phyloP scores from a whole-genome alignment of 2,113 vertebrate genomes.

The Trinectes maculatus region DNA sequence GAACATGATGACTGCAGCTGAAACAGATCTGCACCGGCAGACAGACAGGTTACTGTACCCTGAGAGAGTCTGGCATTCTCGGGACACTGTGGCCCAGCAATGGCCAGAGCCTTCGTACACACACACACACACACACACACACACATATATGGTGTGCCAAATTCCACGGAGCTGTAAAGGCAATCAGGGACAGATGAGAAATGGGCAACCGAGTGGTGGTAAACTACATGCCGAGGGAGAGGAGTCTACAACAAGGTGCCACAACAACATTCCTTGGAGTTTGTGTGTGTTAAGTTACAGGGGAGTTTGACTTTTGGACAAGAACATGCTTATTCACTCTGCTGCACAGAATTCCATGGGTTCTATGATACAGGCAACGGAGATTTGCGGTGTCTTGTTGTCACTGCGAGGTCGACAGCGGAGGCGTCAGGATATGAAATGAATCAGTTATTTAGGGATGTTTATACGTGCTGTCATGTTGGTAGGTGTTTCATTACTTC shows the following conservation, averaged over 20 bases:
- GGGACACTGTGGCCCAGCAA: conserved; percentile 50
- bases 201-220: conserved; percentile 45
- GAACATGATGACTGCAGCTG: conserved; percentile 57
- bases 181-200: conserved; percentile 70
- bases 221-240: conserved; percentile 18
- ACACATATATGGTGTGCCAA: conserved; percentile 54
- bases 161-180: conserved; percentile 67
- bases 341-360: neutral
- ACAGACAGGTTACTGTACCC: conserved; percentile 71
- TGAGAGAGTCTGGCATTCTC: conserved; percentile 66
- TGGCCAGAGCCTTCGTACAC: conserved; percentile 60
- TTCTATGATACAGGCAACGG: no score
- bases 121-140: conserved; percentile 53
- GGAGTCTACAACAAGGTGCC: conserved; percentile 35
- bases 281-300: conserved; percentile 6
- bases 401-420: neutral
- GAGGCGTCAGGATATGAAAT: no score
- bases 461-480: neutral
- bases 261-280: conserved; percentile 10
- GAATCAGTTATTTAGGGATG: no score
- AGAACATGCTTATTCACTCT: neutral
- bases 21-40: conserved; percentile 72
- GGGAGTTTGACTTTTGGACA: neutral
- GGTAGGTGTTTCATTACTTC: neutral
- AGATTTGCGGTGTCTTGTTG: neutral